Percentiles rank a stretch among this genome's conserved stretches.
Evolutionary conservation across 2,888 invertebrate genomes (phyloP).

Genomic region (Tenthredo mesomela): DNA sequence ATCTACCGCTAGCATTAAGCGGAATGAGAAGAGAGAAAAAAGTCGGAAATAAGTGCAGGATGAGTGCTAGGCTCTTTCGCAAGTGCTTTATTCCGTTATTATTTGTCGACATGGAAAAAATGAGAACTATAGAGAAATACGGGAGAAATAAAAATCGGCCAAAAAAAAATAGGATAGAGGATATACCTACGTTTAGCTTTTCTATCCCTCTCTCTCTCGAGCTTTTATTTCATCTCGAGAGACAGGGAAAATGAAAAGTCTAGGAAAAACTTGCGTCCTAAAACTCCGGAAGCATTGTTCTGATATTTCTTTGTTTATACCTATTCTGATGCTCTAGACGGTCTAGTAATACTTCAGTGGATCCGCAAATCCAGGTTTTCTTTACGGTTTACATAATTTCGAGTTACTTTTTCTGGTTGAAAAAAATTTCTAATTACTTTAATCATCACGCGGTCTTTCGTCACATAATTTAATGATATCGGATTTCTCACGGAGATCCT

Average conservation of each 20-base stretch:
- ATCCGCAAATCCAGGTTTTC: conserved; percentile 8
- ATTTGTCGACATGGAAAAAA: conserved; percentile 3
- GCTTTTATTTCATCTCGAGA: background rate
- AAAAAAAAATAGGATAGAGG: background rate
- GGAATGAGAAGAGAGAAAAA: background rate
- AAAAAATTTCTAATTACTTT: background rate
- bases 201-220: background rate
- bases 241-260: conserved; percentile 7
- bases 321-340: background rate
- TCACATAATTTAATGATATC: background rate
- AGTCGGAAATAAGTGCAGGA: background rate
- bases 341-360: conserved; percentile 15
- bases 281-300: conserved; percentile 32
- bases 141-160: background rate
- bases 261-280: conserved; percentile 6
- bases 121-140: background rate
- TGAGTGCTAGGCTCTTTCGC: background rate
- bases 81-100: background rate
- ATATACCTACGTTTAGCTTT: background rate
- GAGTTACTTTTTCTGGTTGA: background rate
- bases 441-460: background rate
- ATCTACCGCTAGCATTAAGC: background rate
- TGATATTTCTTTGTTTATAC: conserved; percentile 47
- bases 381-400: background rate
- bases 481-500: background rate